These are phyloP conservation scores for Kryptolebias marmoratus DNA, from an alignment of 2,113 vertebrate species.

Conservation along the genomic window DNA sequence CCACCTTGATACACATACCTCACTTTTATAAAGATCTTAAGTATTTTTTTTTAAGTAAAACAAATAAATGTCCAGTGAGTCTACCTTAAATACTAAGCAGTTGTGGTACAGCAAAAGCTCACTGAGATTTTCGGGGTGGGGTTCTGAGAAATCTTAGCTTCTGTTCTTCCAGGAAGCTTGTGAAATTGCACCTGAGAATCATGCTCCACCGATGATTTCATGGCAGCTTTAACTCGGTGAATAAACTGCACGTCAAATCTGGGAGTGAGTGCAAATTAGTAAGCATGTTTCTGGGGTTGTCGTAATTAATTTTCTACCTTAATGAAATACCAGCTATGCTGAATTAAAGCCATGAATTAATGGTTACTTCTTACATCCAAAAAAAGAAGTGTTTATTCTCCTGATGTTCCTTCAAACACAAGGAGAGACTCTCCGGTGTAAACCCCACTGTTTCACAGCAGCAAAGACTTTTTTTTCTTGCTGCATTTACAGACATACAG, in stretches of 20 bases:
- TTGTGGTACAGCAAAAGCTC: neutral
- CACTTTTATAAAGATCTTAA: too few species aligned
- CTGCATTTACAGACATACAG: neutral
- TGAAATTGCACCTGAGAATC: neutral
- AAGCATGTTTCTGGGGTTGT: constrained; percentile 24
- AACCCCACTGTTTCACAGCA: neutral
- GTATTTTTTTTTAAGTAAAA: too few species aligned
- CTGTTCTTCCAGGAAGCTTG: neutral
- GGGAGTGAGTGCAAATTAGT: neutral
- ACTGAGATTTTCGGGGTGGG: neutral
- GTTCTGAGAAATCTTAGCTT: neutral
- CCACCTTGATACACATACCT: too few species aligned
- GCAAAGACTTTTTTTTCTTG: neutral
- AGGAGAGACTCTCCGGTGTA: neutral
- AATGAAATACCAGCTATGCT: neutral
- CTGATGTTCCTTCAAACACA: neutral
- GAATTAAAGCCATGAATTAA: neutral
- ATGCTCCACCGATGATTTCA: neutral
- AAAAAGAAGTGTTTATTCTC: neutral
- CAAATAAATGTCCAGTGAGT: too few species aligned
- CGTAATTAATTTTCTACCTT: constrained; percentile 22
- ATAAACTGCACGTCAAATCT: constrained; percentile 1
- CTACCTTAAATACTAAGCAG: neutral
- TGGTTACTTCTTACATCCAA: neutral
- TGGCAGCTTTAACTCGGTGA: neutral